Conservation (phyloP, 2,113 vertebrate species). For the Passer montanus region DNA sequence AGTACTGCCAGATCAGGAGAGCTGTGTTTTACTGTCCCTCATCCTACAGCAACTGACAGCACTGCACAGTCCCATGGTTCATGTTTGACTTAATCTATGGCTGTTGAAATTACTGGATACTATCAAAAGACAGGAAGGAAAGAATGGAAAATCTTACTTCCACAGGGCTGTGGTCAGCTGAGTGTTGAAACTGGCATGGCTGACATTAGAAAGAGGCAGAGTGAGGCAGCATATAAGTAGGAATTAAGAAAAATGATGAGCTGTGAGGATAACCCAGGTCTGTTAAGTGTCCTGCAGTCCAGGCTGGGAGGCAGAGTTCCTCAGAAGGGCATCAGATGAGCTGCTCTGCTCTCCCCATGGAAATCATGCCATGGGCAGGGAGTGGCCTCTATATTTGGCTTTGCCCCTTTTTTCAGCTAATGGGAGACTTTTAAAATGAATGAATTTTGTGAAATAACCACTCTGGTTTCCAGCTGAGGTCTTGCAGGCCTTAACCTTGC, state of each 20-base stretch:
- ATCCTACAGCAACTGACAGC: not conserved
- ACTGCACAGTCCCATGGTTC: not conserved
- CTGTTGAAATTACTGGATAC: not conserved
- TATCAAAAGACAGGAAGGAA: not conserved
- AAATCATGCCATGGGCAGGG: not conserved
- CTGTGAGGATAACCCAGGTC: not conserved
- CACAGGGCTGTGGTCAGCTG: not conserved
- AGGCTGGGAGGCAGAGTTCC: not conserved
- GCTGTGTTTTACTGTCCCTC: not conserved
- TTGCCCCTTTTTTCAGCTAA: not conserved
- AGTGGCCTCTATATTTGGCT: not conserved
- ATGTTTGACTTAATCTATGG: not conserved
- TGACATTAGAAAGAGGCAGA: not conserved
- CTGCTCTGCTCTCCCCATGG: not conserved
- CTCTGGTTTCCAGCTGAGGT: not conserved
- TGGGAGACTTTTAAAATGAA: not conserved
- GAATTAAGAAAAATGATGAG: not conserved
- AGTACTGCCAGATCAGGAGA: not conserved
- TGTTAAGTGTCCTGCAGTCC: not conserved
- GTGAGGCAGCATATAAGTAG: not conserved
- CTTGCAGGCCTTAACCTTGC: not conserved
- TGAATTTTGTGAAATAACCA: not conserved
- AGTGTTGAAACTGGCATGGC: not conserved
- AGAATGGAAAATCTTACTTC: conserved; percentile 5
- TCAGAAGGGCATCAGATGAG: not conserved